Base-by-base conservation (phyloP, 2,113 vertebrate species). In the Catharus fuscescens region DNA sequence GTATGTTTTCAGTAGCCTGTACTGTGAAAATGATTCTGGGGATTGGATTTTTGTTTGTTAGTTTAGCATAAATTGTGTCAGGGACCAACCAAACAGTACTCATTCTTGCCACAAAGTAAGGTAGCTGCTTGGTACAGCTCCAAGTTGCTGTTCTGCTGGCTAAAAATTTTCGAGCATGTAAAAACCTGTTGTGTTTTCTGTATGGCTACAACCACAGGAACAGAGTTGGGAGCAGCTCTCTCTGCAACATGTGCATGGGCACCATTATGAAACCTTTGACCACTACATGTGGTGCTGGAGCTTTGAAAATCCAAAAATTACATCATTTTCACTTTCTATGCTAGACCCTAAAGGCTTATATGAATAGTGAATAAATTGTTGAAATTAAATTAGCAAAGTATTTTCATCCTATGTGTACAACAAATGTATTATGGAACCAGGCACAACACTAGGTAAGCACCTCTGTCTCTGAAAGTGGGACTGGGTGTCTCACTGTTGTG, bases 371-470 rank as follows among this genome's bases (percentile, higher is more conserved):
- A 59, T 62, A 28, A 42, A 71, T 79, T 85, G 2, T 34, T 76
- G 28, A 38, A 29, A 32, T 60, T 50, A 79, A 90, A 69, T 86
- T 72, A 76, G 26, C 25, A 18, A 12, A 8, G 15, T 38, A 6
- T n/a, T 64, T 82, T 86, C 42, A 34, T 80, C 48, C 34, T 38
- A 0, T 3, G 16, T 32, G 25, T 12, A 20, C 23, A 59, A 40
- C n/a, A 44, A 64, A 23, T 0, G 3, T 44, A 2, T 44, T 29
- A 12, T 3, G 36, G 44, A 83, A 9, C 2, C 13, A 12, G 23
- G 10, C 56, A 12, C 42, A 62, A 50, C 12, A 11, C 8, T 8
- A 18, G 3, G 15, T 34, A 29, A 64, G 28, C 3, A 6, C 9
- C 10, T 80, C 20, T 80, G 14, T 40, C 24, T 50, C 54, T 42